A percentile compares a stretch with the other conserved stretches of the same genome.
phyloP scores from a whole-genome alignment of 1,140 invertebrate species.

The Papilio machaon region DNA sequence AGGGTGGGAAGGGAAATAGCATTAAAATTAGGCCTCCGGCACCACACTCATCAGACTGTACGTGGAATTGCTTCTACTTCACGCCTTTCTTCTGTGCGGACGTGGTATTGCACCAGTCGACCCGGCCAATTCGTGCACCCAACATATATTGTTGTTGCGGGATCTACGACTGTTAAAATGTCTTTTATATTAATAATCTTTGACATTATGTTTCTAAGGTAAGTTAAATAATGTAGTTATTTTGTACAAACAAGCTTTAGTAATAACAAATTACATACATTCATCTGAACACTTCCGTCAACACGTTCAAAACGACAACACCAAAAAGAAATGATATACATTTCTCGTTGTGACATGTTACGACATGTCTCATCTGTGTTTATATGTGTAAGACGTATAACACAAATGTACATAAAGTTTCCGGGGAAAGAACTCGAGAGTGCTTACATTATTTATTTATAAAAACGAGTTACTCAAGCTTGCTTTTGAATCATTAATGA shows the following conservation, averaged over 20 bases:
- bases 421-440: constrained; percentile 6
- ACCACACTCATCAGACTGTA: no score
- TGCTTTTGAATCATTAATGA: constrained; percentile 4
- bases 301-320: background rate
- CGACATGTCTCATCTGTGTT: constrained; percentile 8
- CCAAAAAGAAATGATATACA: constrained; percentile 5
- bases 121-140: no score
- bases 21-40: no score
- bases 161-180: no score
- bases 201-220: no score
- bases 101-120: no score
- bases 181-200: no score
- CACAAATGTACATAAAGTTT: constrained; percentile 16
- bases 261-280: background rate
- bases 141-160: no score
- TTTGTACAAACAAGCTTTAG: background rate
- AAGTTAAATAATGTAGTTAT: background rate
- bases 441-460: constrained; percentile 13
- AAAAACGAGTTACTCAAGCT: constrained; percentile 9
- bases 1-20: no score
- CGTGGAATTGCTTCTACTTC: no score
- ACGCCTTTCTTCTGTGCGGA: no score
- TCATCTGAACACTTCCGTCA: background rate
- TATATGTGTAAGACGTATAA: background rate
- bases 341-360: background rate